Base-by-base conservation (phyloP, 2,797 vertebrate species). In the Pipistrellus kuhlii region DNA sequence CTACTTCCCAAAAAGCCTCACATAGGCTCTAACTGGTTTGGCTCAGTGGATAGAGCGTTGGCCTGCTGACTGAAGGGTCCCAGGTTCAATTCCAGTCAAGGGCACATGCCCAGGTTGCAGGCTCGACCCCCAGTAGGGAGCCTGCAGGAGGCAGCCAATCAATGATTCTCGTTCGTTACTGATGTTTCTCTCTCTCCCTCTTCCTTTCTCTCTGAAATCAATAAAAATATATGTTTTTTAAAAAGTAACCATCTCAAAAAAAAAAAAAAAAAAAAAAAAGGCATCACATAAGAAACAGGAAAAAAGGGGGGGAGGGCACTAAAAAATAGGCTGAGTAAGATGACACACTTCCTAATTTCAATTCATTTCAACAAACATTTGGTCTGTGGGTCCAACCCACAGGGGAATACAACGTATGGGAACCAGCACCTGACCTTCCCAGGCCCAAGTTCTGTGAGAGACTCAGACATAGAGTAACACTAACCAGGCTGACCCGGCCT, bases 291-390 rank as follows among this genome's bases (percentile, higher is more conserved):
- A 82, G 44, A 90, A 85, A 71, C 12, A 38, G n/a, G 3, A 55
- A 41, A 51, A 86, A 51, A 71, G 25, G 12, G 3, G 3, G 13
- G 7, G 23, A 32, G 13, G 4, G 2, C 0, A 51, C 64, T 17
- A 55, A 80, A 72, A 85, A 59, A 35, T 46, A 55, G 25, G 11
- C 48, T 85, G 17, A 78, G 27, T 30, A 27, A 23, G 68, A 64
- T 9, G 1, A 73, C 41, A 68, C 8, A 41, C 55, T 85, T 91
- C 62, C 55, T 92, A 72, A 91, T 95, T 96, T 95, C 86, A 96
- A 15, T 83, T 85, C 57, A 66, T 69, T 91, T 88, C 85, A 85
- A 69, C 18, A 68, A 80, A 83, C 15, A 62, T 72, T 69, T 46
- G 46, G 27, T 62, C 35, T 44, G 21, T 86, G 68, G 41, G 11